Conservation (phyloP, 2,113 vertebrate species). For the Saccopteryx leptura region DNA sequence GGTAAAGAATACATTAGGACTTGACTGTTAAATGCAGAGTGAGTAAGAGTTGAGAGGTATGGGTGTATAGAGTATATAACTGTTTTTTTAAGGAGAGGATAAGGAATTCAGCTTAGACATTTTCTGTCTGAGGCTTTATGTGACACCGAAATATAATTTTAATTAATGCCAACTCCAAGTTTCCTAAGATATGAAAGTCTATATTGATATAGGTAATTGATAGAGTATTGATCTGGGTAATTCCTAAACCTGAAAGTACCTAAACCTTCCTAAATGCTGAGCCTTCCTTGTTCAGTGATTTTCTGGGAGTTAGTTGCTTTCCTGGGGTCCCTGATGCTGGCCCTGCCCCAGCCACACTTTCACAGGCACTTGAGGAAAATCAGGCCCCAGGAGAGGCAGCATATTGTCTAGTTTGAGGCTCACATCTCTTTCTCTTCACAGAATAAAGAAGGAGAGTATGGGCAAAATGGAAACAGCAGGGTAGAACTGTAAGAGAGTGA, state of each 20-base stretch:
- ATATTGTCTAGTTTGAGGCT: background rate
- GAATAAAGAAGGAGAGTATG: background rate
- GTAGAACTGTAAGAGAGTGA: background rate
- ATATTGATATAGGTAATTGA: background rate
- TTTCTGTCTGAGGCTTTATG: background rate
- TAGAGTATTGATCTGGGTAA: background rate
- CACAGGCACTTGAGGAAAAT: background rate
- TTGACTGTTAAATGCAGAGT: background rate
- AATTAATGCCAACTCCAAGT: background rate
- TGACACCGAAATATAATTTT: background rate
- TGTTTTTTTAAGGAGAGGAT: slow-evolving; percentile 2
- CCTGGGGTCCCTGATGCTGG: background rate
- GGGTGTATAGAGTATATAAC: background rate
- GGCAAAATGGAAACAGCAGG: background rate
- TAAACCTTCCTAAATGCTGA: background rate
- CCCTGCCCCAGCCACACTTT: background rate
- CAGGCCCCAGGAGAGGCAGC: background rate
- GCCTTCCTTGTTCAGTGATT: background rate
- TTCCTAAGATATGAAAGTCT: background rate
- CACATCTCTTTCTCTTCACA: background rate
- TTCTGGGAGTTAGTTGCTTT: background rate
- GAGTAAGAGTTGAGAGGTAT: background rate
- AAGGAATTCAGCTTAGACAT: background rate
- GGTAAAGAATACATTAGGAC: background rate
- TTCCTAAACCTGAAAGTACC: background rate